A percentile compares a stretch with the other conserved stretches of the same genome.
phyloP scores from a whole-genome alignment of 2,113 vertebrate genomes.

The Columba livia region DNA sequence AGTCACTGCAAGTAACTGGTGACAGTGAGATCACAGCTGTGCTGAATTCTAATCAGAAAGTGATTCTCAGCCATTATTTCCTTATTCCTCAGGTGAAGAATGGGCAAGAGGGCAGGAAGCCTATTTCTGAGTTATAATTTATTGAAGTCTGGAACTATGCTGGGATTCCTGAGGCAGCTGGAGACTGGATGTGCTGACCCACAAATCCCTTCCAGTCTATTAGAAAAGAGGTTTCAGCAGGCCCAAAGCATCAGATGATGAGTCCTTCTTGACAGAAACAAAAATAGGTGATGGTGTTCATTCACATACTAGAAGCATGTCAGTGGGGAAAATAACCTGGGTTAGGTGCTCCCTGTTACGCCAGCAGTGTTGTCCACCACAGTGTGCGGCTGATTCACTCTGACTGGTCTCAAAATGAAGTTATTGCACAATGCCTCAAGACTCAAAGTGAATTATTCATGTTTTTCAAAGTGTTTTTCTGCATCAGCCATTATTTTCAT shows the following conservation, averaged over 20 bases:
- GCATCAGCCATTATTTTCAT: background rate
- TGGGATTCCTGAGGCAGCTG: background rate
- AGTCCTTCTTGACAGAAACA: background rate
- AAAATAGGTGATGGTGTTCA: background rate
- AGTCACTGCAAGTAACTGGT: background rate
- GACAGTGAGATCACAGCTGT: background rate
- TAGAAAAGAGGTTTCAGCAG: background rate
- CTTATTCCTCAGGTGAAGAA: background rate
- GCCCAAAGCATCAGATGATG: background rate
- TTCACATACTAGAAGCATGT: background rate
- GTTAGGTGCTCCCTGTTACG: background rate
- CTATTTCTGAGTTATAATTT: background rate
- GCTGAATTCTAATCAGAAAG: slow-evolving; percentile 19
- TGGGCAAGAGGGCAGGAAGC: background rate
- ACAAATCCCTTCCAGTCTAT: background rate
- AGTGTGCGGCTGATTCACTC: background rate
- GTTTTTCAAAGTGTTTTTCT: background rate
- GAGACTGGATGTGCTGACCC: background rate
- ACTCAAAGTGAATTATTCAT: background rate
- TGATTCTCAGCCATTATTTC: background rate
- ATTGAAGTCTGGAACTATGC: background rate
- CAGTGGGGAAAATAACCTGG: background rate
- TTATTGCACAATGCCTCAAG: background rate
- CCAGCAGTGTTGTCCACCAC: background rate
- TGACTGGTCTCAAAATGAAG: background rate